phyloP scores from a whole-genome alignment of 1,140 invertebrate species.

The Drosophila bocqueti region DNA sequence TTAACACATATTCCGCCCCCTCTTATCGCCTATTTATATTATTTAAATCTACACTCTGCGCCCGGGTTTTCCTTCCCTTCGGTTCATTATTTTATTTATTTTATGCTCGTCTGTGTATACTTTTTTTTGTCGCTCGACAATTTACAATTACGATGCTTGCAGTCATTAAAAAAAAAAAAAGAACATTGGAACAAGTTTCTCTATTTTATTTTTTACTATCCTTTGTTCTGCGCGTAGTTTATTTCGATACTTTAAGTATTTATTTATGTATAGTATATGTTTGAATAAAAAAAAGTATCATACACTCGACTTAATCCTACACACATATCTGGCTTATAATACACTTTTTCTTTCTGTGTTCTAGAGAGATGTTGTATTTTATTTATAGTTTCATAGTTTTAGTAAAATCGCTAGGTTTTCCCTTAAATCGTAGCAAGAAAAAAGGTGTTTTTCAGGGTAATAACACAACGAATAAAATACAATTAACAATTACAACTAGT shows the following conservation, averaged over 20 bases:
- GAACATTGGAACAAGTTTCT: not conserved
- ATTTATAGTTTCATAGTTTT: constrained; percentile 18
- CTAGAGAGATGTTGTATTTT: constrained; percentile 5
- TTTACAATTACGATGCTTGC: constrained; percentile 47
- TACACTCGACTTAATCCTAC: constrained; percentile 48
- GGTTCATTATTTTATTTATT: constrained; percentile 13
- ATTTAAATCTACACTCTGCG: constrained; percentile 30
- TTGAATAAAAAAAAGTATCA: constrained; percentile 42
- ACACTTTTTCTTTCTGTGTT: constrained; percentile 9
- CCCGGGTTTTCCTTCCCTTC: not conserved
- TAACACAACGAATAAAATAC: constrained; percentile 27
- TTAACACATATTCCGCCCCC: constrained; percentile 7
- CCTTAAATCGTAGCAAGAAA: constrained; percentile 36
- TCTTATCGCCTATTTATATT: constrained; percentile 32
- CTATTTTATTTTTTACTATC: not conserved
- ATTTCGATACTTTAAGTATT: constrained; percentile 47
- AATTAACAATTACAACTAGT: constrained; percentile 31
- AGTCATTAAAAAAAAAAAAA: constrained; percentile 25
- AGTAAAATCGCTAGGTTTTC: constrained; percentile 43
- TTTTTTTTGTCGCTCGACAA: constrained; percentile 49
- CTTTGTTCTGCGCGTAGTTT: constrained; percentile 23
- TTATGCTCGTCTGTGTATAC: constrained; percentile 36
- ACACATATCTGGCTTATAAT: constrained; percentile 48
- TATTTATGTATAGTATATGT: constrained; percentile 47
- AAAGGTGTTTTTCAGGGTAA: not conserved